Evolutionary conservation across 2,888 invertebrate genomes (phyloP), one percentile per base, ranked within the genome.

Genomic region (Leptarthrus brevirostris): DNA sequence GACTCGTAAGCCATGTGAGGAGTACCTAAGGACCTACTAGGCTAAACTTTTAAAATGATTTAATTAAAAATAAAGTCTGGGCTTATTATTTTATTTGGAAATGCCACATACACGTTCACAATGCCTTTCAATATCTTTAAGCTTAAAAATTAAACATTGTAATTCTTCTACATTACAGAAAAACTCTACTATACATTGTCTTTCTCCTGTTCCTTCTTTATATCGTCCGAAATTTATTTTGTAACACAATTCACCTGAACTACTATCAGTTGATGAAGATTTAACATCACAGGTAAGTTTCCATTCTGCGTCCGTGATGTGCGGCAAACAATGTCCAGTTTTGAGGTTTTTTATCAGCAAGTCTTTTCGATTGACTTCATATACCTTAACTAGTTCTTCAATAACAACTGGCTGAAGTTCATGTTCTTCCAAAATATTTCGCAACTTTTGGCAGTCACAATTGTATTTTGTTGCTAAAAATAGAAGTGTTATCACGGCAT

Each of bases 101-200:
- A 40, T n/a, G 6, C 52, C 26, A 10, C 79, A 77, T 10, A 80
- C 77, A 52, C 81, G 83, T 24, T 81, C 80, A 76, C 84, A 84
- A 74, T 85, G 85, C 12, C 84, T 77, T 76, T 85, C 84, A 22
- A 85, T 83, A 76, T 85, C 85, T 75, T 84, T 85, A 0, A 85
- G 75, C 5, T 83, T 82, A 71, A 82, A 83, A 10, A 85, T 80
- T 6, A 85, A 77, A n/a, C 83, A 82, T 24, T 85, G 85, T 47
- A 85, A 75, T 75, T 85, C 85, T 74, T 85, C 85, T 5, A 82
- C 82, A 74, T 85, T 85, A 76, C 85, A 84, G 0, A 82, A 75
- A 49, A 85, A 84, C 72, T 85, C 84, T 0, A 83, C 81, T 47
- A 84, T 78, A 4, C 81, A 81, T n/a, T 82, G 78, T 0, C 84